Base-by-base conservation (phyloP, 2,113 vertebrate genomes). In the Panthera tigris region DNA sequence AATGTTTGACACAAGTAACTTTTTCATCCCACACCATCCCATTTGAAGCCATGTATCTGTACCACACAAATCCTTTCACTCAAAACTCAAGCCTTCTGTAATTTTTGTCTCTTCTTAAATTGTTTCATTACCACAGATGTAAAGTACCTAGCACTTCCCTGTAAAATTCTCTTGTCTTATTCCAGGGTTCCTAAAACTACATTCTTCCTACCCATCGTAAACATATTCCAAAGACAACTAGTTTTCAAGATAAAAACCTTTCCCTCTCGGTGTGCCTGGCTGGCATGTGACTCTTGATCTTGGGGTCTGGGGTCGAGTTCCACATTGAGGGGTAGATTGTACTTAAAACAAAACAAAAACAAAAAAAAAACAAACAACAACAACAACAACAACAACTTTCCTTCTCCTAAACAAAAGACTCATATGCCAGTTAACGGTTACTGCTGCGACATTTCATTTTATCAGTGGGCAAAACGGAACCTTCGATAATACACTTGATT, bases 151-250 rank as follows among this genome's bases (percentile, higher is more conserved):
- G 5, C 74, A 95, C 5, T 91, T 85, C 87, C 4, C 55, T 55
- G 27, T 63, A 89, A 93, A 91, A 74, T 36, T 50, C 25, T 66
- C 74, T 94, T 29, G 76, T 31, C 14, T 88, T 74, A 93, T 29
- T 52, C n/a, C 25, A 45, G 36, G 19, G 33, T 87, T 91, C 83
- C 80, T 78, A 69, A 89, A 91, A 91, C 15, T 68, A 96, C 33
- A 79, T 76, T 85, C 80, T 79, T 89, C 81, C 81, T 65, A 18
- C 23, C 23, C 82, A 57, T 94, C 85, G 16, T 69, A 92, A 80
- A 71, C 45, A 82, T 21, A 29, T 69, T 93, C 90, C 94, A 97
- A 95, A 96, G 21, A 73, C 45, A 85, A 57, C 50, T 1, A 33
- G 39, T 74, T 89, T 89, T 81, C 31, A 84, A 76, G 73, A 82